Evolutionary conservation across 2,888 invertebrate genomes (phyloP).

Genomic region (Cantharis flavilabris): DNA sequence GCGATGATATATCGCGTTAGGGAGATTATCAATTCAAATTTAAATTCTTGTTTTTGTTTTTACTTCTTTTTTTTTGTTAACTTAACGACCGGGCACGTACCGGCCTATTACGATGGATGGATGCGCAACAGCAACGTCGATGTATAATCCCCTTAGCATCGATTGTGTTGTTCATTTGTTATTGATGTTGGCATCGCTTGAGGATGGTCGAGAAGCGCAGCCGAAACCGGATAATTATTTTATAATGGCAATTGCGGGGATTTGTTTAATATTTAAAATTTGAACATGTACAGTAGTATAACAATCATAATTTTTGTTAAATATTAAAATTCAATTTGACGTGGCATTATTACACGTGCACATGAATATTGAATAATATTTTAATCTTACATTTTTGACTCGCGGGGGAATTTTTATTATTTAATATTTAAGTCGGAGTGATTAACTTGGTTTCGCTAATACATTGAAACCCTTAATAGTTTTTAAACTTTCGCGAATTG

Average conservation of each 20-base stretch:
- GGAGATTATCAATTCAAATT: neutral
- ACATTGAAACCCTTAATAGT: neutral
- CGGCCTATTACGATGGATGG: too few relatives aligned
- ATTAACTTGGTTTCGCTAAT: neutral
- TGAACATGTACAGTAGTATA: neutral
- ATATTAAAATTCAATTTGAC: slow-evolving; percentile 22
- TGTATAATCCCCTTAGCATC: neutral
- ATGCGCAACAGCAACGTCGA: neutral
- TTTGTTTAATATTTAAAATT: neutral
- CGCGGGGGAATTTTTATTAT: neutral
- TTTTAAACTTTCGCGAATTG: neutral
- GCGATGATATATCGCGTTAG: neutral
- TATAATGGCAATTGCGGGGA: neutral
- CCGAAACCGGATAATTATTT: neutral
- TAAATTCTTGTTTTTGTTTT: neutral
- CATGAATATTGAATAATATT: slow-evolving; percentile 13
- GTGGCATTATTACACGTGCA: slow-evolving; percentile 8
- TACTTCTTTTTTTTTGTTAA: neutral
- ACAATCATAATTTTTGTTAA: slow-evolving; percentile 15
- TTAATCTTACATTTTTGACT: neutral
- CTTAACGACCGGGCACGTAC: neutral
- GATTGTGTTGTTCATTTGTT: neutral
- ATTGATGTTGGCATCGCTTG: neutral
- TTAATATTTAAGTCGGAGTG: neutral
- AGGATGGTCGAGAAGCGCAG: neutral